phyloP scores from a whole-genome alignment of 1,140 invertebrate species.

The Anastatus disparis region DNA sequence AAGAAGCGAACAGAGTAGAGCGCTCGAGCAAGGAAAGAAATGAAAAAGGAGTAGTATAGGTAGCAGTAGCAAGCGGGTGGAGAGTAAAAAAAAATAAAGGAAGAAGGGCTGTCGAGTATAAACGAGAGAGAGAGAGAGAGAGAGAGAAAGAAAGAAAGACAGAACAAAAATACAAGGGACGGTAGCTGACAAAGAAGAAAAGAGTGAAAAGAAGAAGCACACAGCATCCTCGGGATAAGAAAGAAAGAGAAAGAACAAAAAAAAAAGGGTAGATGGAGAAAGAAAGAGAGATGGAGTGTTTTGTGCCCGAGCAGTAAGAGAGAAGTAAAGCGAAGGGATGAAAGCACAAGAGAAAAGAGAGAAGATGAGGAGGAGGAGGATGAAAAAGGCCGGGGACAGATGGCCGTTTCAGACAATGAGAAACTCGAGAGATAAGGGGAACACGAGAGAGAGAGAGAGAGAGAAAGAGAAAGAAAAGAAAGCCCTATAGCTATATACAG shows the following conservation, averaged over 20 bases:
- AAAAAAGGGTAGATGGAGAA: constrained; percentile 1
- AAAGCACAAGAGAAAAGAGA: constrained; percentile 50
- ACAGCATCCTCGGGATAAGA: neutral
- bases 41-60: constrained; percentile 12
- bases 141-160: neutral
- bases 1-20: neutral
- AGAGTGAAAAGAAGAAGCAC: constrained; percentile 13
- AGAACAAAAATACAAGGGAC: constrained; percentile 6
- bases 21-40: neutral
- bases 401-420: constrained; percentile 67
- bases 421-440: constrained; percentile 66
- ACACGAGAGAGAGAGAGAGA: constrained; percentile 42
- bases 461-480: constrained; percentile 37
- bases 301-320: constrained; percentile 27
- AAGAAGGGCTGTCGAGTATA: neutral
- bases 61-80: neutral
- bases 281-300: neutral
- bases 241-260: neutral
- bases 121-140: constrained; percentile 4
- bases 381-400: constrained; percentile 63
- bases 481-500: no score
- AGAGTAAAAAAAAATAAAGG: no score
- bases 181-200: neutral
- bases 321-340: constrained; percentile 43
- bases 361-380: constrained; percentile 45